These are phyloP conservation scores for Cecidostiba fungosa DNA, from an alignment of 2,888 invertebrate genomes.

Conservation along the genomic window DNA sequence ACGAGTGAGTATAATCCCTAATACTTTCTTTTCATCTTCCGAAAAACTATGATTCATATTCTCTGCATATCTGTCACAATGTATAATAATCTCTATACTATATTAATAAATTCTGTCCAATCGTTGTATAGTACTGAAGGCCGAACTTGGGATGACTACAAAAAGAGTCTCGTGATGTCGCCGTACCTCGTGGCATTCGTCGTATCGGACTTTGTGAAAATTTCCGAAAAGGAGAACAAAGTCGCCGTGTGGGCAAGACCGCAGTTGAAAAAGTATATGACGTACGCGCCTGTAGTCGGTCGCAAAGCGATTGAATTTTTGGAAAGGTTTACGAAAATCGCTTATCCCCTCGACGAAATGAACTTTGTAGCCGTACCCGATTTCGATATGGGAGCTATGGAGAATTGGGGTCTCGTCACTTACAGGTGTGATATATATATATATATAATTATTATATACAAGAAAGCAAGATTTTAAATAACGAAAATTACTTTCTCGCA, in stretches of 20 bases:
- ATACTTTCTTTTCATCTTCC: background rate
- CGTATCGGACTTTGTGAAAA: constrained; percentile 82
- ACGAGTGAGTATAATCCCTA: constrained; percentile 65
- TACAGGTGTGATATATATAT: no score
- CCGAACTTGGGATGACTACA: constrained; percentile 83
- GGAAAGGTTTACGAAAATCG: constrained; percentile 88
- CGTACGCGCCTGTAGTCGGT: constrained; percentile 81
- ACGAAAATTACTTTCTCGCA: constrained; percentile 61
- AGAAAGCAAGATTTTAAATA: no score
- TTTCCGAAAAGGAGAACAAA: background rate
- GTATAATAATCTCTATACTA: background rate
- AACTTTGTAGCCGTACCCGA: constrained; percentile 83
- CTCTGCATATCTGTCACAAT: background rate
- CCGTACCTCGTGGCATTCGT: constrained; percentile 91
- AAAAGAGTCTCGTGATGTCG: constrained; percentile 91
- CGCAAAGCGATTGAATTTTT: constrained; percentile 87
- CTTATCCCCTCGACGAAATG: constrained; percentile 89
- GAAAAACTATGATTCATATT: constrained; percentile 25
- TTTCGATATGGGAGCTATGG: constrained; percentile 66
- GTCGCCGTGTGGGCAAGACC: constrained; percentile 51
- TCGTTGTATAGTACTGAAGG: constrained; percentile 54
- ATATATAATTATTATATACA: no score
- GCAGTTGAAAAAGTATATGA: constrained; percentile 79
- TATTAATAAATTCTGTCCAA: background rate
- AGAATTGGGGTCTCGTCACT: constrained; percentile 69